Evolutionary conservation across 1,140 invertebrate genomes (phyloP).

Genomic region (Venturia canescens): DNA sequence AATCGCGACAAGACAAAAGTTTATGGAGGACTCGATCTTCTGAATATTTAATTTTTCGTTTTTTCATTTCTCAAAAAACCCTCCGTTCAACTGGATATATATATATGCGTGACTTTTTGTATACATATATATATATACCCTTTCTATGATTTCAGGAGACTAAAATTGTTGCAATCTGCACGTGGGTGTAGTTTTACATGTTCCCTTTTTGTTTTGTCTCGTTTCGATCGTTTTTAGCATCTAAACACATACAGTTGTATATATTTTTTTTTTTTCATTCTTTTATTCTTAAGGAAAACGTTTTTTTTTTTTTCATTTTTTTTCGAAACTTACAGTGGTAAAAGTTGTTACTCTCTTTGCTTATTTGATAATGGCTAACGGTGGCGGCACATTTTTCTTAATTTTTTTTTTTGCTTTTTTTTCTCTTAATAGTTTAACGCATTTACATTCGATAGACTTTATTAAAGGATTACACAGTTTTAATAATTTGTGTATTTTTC

Average conservation of each 20-base stretch:
- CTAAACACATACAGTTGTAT: constrained; percentile 46
- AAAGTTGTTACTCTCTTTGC: constrained; percentile 35
- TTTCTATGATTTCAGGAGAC: constrained; percentile 42
- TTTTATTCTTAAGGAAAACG: constrained; percentile 58
- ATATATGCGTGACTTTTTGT: neutral
- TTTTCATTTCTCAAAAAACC: constrained; percentile 43
- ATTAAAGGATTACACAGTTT: constrained; percentile 72
- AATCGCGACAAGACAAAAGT: constrained; percentile 21
- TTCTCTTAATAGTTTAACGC: constrained; percentile 72
- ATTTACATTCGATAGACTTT: constrained; percentile 74
- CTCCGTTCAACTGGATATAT: constrained; percentile 28
- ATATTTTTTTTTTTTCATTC: constrained; percentile 35
- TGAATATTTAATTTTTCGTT: constrained; percentile 49
- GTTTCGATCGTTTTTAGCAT: constrained; percentile 46
- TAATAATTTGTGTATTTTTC: constrained; percentile 66
- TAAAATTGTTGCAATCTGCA: constrained; percentile 42
- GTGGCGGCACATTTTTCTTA: constrained; percentile 33
- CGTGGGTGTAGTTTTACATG: constrained; percentile 16
- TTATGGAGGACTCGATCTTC: neutral
- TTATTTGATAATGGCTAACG: constrained; percentile 27
- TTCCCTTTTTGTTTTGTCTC: constrained; percentile 38
- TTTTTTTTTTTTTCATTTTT: constrained; percentile 39
- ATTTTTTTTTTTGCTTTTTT: constrained; percentile 53
- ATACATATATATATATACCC: constrained; percentile 51
- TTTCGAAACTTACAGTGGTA: constrained; percentile 47